These are phyloP conservation scores for Atlantisia rogersi DNA, from an alignment of 2,113 vertebrate genomes.

Conservation along the genomic window DNA sequence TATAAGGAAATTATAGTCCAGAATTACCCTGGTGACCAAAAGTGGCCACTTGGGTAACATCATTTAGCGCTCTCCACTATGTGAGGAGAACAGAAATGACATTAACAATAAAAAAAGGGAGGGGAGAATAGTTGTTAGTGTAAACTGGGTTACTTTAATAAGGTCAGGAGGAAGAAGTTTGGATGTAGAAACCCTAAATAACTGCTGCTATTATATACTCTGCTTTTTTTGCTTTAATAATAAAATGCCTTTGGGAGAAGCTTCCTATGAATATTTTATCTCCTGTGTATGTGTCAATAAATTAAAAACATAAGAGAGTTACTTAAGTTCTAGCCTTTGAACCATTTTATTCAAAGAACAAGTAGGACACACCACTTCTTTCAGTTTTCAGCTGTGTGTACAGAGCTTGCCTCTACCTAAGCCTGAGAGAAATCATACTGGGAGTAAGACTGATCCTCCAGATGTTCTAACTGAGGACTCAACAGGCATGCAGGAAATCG, in stretches of 20 bases:
- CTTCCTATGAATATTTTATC: conserved; percentile 64
- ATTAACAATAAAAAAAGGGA: conserved; percentile 58
- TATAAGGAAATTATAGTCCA: conserved; percentile 32
- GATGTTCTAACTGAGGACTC: not conserved
- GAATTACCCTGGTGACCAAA: conserved; percentile 62
- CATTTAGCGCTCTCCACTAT: conserved; percentile 26
- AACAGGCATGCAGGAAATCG: not conserved
- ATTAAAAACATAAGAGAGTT: conserved; percentile 35
- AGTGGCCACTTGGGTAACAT: conserved; percentile 54
- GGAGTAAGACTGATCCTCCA: not conserved
- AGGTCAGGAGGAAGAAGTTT: conserved; percentile 45
- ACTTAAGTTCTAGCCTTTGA: conserved; percentile 35
- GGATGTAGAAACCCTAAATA: conserved; percentile 23
- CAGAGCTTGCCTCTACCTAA: not conserved
- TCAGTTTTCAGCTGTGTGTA: not conserved
- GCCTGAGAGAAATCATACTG: not conserved
- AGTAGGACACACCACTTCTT: not conserved
- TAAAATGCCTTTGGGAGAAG: conserved; percentile 53
- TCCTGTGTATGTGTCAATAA: conserved; percentile 47
- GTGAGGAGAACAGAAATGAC: conserved; percentile 25
- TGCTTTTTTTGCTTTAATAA: conserved; percentile 51
- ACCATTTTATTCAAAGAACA: conserved; percentile 19
- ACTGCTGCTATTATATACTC: conserved; percentile 32
- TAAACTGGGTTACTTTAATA: conserved; percentile 65
- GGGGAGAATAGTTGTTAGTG: conserved; percentile 43